Conservation (phyloP, 2,113 vertebrate genomes). For the Zeus faber region DNA sequence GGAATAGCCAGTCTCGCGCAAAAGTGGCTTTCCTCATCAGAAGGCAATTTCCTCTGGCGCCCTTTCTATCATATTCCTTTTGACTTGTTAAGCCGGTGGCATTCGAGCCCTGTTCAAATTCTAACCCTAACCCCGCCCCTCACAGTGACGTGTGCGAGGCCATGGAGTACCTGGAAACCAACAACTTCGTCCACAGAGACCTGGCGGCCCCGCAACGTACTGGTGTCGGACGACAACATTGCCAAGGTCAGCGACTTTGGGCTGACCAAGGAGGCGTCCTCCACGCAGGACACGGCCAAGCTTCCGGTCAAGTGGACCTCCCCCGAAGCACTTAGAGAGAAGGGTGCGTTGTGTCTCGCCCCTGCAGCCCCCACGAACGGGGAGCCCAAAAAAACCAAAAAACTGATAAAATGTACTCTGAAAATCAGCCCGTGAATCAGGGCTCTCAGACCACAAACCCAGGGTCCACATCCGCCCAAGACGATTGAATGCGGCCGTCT, state of each 20-base stretch:
- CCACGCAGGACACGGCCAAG: slow-evolving; percentile 93
- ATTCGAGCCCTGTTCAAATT: not conserved
- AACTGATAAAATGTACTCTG: too few species aligned
- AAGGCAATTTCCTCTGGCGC: too few species aligned
- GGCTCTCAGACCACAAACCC: too few species aligned
- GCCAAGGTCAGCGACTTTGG: slow-evolving; percentile 98
- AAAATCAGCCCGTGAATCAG: too few species aligned
- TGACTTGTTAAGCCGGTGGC: not conserved
- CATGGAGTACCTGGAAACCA: slow-evolving; percentile 96
- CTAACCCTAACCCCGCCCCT: not conserved
- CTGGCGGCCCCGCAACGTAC: slow-evolving; percentile 95
- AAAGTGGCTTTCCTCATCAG: too few species aligned
- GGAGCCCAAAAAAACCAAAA: too few species aligned
- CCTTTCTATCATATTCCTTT: not conserved
- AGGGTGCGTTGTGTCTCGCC: slow-evolving; percentile 67
- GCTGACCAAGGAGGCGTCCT: slow-evolving; percentile 96
- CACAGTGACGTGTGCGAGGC: slow-evolving; percentile 93
- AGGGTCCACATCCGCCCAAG: too few species aligned
- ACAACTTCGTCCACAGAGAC: slow-evolving; percentile 96
- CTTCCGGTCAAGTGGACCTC: slow-evolving; percentile 97
- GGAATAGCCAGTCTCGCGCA: too few species aligned
- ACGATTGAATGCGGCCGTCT: too few species aligned
- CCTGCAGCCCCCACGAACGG: too few species aligned
- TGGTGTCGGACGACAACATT: slow-evolving; percentile 95
- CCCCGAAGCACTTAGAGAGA: slow-evolving; percentile 93